Percentiles rank a stretch among this genome's conserved stretches.
Conservation (phyloP, 2,797 vertebrate genomes). For the Meriones psammophilus region DNA sequence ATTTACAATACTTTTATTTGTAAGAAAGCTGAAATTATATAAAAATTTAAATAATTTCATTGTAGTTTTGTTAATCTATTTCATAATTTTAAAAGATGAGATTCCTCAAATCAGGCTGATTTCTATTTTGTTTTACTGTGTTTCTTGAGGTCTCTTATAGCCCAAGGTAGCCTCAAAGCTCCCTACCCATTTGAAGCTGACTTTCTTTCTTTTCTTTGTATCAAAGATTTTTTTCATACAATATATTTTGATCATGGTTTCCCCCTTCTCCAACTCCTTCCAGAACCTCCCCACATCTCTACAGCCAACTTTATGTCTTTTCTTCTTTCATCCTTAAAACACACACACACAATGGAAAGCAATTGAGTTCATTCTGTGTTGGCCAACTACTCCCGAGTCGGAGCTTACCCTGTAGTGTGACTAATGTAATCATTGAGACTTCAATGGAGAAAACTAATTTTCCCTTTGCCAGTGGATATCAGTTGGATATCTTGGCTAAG, state of each 20-base stretch:
- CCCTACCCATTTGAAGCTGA: not conserved
- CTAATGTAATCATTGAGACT: not conserved
- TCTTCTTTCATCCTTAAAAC: not conserved
- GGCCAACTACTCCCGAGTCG: not conserved
- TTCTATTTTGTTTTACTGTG: not conserved
- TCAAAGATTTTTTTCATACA: not conserved
- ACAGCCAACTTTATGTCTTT: not conserved
- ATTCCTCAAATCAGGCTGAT: not conserved
- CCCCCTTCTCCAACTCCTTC: not conserved
- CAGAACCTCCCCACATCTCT: not conserved
- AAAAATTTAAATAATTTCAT: not conserved
- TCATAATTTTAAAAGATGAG: not conserved
- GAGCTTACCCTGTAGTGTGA: not conserved
- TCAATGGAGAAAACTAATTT: not conserved
- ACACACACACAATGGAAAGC: not conserved
- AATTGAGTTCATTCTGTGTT: not conserved
- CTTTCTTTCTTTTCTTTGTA: not conserved
- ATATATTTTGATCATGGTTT: not conserved
- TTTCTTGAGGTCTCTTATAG: not conserved
- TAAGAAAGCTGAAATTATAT: not conserved
- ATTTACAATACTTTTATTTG: not conserved
- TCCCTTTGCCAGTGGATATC: not conserved
- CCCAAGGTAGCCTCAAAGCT: not conserved
- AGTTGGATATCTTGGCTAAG: not conserved
- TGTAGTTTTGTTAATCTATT: not conserved